Evolutionary conservation across 2,797 vertebrate species (phyloP).

Genomic region (Sternotherus odoratus): DNA sequence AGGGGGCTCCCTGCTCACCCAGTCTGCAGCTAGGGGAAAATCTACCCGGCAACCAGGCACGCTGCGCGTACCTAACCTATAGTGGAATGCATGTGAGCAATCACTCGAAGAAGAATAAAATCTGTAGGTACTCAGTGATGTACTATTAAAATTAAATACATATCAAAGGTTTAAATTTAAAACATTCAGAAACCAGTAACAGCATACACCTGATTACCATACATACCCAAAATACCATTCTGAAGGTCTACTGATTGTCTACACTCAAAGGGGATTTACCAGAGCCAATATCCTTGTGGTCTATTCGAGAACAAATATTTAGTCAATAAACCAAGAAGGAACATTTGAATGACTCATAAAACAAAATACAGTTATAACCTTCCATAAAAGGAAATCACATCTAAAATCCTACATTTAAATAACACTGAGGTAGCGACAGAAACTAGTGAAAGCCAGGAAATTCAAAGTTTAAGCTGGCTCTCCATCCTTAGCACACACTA

Average conservation of each 20-base stretch:
- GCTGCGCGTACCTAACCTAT: too few relatives aligned
- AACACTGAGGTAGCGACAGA: constrained; percentile 70
- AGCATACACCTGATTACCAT: neutral
- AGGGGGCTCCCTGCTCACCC: too few relatives aligned
- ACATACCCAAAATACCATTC: neutral
- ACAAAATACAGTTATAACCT: constrained; percentile 64
- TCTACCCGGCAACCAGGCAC: too few relatives aligned
- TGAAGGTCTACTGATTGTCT: neutral
- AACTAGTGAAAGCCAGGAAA: constrained; percentile 79
- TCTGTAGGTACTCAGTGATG: neutral
- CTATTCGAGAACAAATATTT: neutral
- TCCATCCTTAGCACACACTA: constrained; percentile 71
- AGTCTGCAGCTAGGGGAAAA: too few relatives aligned
- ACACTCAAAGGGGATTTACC: neutral
- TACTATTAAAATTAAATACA: neutral
- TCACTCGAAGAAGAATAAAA: neutral
- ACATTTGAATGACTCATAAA: constrained; percentile 48
- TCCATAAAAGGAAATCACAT: constrained; percentile 72
- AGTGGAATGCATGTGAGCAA: too few relatives aligned
- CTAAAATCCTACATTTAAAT: constrained; percentile 73
- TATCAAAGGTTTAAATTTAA: neutral
- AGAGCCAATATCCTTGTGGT: neutral
- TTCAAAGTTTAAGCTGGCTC: constrained; percentile 77
- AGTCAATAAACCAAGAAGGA: constrained; percentile 52
- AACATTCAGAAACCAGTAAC: neutral